Base-by-base conservation (phyloP, 1,140 invertebrate species). In the Drosophila jambulina region DNA sequence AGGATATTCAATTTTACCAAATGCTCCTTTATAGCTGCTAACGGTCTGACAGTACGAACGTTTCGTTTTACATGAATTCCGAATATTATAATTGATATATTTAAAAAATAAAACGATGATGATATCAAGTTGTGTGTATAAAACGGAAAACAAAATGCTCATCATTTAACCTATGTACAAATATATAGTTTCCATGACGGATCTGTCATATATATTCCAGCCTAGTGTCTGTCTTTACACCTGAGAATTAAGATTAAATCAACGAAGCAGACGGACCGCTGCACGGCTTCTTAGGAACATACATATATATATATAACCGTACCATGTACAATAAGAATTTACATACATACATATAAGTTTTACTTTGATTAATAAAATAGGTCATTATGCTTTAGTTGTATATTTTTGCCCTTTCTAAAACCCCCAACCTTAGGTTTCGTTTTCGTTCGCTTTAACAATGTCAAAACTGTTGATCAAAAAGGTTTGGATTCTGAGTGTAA, bases 281-380 rank as follows among this genome's bases (percentile, higher is more conserved):
- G 53, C 53, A 54, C 53, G 53, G 53, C 51, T 54, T 54, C 53
- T 54, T 54, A 54, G 53, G 53, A 54, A 54, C 53, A 54, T 54
- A 54, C 53, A 54, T 54, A 54, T 54, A 54, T 54, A 54, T 54
- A 54, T 54, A 54, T 54, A 54, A 54, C 53, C 53, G 53, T 54
- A 54, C 53, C 53, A 54, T 54, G 53, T 54, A 54, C 53, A 54
- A 54, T 54, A 54, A 54, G 53, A 54, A 54, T 54, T 54, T 54
- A 54, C 53, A 54, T 54, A 54, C 53, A 54, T 54, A 54, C 53
- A 54, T 54, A 54, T 54, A 54, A 54, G 53, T 54, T 54, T 54
- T 54, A 54, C 53, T 54, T 54, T 54, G 53, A 54, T 54, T 54
- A 54, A 54, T 54, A 54, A 54, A 54, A 54, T 54, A 54, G n/a